Evolutionary conservation across 2,113 vertebrate genomes (phyloP).

Genomic region (Romanogobio albipinnatus): DNA sequence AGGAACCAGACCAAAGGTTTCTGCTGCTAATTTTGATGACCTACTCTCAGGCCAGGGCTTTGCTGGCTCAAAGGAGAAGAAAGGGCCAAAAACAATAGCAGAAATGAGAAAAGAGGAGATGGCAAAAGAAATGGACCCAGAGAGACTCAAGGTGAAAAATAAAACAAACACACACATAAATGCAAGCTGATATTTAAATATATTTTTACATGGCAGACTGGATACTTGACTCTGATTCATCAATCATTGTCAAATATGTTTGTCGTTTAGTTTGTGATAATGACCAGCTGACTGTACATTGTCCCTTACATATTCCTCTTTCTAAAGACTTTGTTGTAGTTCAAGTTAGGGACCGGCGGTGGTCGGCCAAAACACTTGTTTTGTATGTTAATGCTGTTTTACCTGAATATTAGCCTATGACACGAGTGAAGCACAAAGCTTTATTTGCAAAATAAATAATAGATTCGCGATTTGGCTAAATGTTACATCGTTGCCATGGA

Average conservation of each 20-base stretch:
- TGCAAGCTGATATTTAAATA: neutral
- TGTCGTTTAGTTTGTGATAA: neutral
- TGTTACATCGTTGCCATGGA: no score
- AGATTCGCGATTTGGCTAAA: no score
- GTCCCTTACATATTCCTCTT: neutral
- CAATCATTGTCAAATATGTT: no score
- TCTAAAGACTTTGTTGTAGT: neutral
- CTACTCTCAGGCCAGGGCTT: constrained; percentile 96
- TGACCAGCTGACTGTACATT: neutral
- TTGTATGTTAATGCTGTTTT: no score
- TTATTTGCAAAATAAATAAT: no score
- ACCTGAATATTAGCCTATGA: no score
- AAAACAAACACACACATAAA: neutral
- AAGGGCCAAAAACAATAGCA: constrained; percentile 94
- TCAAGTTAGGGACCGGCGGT: no score
- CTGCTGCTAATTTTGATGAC: constrained; percentile 91
- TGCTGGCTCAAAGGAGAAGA: constrained; percentile 91
- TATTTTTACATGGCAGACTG: neutral
- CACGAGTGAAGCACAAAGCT: no score
- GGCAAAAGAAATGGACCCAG: constrained; percentile 99
- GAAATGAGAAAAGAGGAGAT: constrained; percentile 99
- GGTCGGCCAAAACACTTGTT: no score
- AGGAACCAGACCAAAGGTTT: constrained; percentile 88
- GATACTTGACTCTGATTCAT: neutral
- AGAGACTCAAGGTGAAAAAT: constrained; percentile 89